phyloP scores from a whole-genome alignment of 1,140 invertebrate species.

The Agrilus planipennis region DNA sequence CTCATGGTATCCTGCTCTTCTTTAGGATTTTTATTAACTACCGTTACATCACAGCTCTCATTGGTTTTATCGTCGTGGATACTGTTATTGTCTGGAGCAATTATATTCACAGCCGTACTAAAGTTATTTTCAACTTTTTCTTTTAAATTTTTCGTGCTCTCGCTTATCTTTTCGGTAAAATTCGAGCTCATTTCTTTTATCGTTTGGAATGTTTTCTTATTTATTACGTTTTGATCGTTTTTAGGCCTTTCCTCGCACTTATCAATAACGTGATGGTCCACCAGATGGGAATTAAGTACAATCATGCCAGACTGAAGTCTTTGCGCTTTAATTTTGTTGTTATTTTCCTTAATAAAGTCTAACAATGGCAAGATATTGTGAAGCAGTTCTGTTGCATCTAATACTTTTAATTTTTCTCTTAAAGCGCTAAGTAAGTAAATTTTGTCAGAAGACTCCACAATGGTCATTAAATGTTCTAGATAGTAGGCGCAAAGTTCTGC shows the following conservation, averaged over 20 bases:
- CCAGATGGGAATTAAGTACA: slow-evolving; percentile 18
- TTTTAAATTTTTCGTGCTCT: slow-evolving; percentile 1
- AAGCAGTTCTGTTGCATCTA: slow-evolving; percentile 10
- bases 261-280: slow-evolving; percentile 1
- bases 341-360: slow-evolving; percentile 16
- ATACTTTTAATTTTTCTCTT: slow-evolving; percentile 20
- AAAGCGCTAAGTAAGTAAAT: slow-evolving; percentile 21
- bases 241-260: too few relatives aligned
- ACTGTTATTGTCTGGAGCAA: neutral
- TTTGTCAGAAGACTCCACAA: slow-evolving; percentile 20
- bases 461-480: slow-evolving; percentile 15
- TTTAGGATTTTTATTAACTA: neutral
- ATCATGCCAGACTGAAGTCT: slow-evolving; percentile 19
- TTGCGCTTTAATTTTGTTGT: slow-evolving; percentile 9
- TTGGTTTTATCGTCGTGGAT: neutral
- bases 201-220: slow-evolving; percentile 5
- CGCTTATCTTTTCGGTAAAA: slow-evolving; percentile 1
- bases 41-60: neutral
- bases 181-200: slow-evolving; percentile 1
- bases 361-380: slow-evolving; percentile 18
- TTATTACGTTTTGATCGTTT: neutral
- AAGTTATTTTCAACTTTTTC: slow-evolving; percentile 3
- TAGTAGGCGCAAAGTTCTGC: slow-evolving; percentile 25
- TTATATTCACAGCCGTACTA: slow-evolving; percentile 1
- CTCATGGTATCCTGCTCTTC: slow-evolving; percentile 7